A percentile compares a stretch with the other conserved stretches of the same genome.
Evolutionary conservation across 2,113 vertebrate species (phyloP).

Genomic region (Anoura caudifer): DNA sequence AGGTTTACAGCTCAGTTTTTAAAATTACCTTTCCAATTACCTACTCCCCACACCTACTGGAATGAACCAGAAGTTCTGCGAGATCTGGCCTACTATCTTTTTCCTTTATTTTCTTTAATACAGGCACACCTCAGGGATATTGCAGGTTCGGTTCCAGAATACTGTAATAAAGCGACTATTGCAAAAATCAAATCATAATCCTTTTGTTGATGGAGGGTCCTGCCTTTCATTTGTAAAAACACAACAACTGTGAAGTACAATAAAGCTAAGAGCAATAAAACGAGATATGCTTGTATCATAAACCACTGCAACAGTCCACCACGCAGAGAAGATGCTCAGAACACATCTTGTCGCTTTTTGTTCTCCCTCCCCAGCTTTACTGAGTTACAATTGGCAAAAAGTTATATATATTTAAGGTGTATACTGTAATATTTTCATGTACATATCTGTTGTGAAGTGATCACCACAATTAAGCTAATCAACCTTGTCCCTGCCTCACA

Average conservation of each 20-base stretch:
- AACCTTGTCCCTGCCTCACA: neutral
- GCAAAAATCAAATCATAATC: neutral
- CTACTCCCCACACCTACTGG: neutral
- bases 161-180: neutral
- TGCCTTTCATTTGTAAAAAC: neutral
- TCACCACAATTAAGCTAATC: neutral
- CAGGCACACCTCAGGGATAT: neutral
- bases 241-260: neutral
- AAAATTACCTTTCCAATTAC: neutral
- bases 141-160: neutral
- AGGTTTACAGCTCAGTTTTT: slow-evolving; percentile 6
- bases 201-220: neutral
- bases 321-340: neutral
- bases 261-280: neutral
- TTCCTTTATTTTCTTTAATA: slow-evolving; percentile 3
- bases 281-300: neutral
- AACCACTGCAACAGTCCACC: neutral
- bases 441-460: neutral
- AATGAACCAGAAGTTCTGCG: neutral
- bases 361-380: neutral
- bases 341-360: neutral
- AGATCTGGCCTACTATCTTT: neutral
- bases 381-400: neutral
- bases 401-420: neutral
- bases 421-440: neutral